Evolutionary conservation across 2,888 invertebrate species (phyloP), one percentile per base, ranked within the genome.

Genomic region (Noctua fimbriata): DNA sequence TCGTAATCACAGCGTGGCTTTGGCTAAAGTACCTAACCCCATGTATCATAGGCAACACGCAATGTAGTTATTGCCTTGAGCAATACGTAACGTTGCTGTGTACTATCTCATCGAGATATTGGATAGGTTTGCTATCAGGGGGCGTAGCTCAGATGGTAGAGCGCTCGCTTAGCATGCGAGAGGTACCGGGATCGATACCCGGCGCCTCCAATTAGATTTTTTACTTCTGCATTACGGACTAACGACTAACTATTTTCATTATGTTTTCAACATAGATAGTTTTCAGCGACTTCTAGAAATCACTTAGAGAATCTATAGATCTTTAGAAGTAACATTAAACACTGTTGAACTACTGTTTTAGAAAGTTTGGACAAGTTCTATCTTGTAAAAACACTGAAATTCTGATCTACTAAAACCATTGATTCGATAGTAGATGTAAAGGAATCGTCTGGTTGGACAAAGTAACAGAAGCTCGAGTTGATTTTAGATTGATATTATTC

Each of bases 81-180:
- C 65, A 70, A 81, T 52, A 71, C n/a, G 49, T 60, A 1, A 47
- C 36, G 16, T 77, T 49, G 49, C 14, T 44, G 21, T 76, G 41
- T 18, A 52, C 49, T 60, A n/a, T 36, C 9, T 36, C n/a, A 49
- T n/a, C 47, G 67, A 47, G 28, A 16, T 28, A 18, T 81, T 83
- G 2, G 44, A 36, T 60, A 10, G 0, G 2, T 32, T 16, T 55
- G 3, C 9, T 69, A 78, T 69, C 63, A 69, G 78, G 85, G 84
- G 87, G 94, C 94, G 94, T 94, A 94, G 94, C 95, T 94, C 94
- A 94, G 94, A 94, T 95, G 94, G 93, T 94, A 94, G 93, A 94
- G 94, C 95, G 95, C 95, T 95, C 95, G 95, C 95, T 95, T 95
- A 95, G 95, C 95, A 95, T 95, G 94, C 90, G 96, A 96, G 96